phyloP scores from a whole-genome alignment of 2,888 invertebrate species.

The Latrodectus elegans region DNA sequence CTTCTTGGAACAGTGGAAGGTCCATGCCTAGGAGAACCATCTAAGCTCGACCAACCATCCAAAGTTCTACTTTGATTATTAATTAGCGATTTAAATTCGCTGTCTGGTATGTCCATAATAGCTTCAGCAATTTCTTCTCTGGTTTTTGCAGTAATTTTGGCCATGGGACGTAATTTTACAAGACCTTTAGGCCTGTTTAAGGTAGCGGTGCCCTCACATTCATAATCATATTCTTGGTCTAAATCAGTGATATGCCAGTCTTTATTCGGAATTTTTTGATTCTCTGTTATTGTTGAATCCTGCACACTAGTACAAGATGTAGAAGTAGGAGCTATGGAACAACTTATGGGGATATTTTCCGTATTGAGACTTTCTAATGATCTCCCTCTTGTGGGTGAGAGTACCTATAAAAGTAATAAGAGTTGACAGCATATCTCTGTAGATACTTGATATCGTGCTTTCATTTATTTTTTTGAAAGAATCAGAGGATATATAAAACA shows the following conservation, averaged over 20 bases:
- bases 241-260: constrained; percentile 61
- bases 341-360: constrained; percentile 41
- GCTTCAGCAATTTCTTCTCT: constrained; percentile 64
- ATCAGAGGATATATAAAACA: background rate
- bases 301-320: constrained; percentile 4
- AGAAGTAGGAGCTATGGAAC: constrained; percentile 1
- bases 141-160: constrained; percentile 79
- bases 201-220: constrained; percentile 79
- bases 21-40: constrained; percentile 67
- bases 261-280: constrained; percentile 46
- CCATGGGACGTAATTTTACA: constrained; percentile 86
- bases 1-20: constrained; percentile 67
- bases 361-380: constrained; percentile 70
- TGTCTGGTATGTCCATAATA: constrained; percentile 66
- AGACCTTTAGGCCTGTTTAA: constrained; percentile 88
- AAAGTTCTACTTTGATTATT: constrained; percentile 50
- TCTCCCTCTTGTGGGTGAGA: constrained; percentile 68
- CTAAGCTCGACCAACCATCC: constrained; percentile 64
- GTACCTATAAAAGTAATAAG: constrained; percentile 37
- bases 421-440: background rate
- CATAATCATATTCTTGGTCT: constrained; percentile 63
- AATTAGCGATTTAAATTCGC: constrained; percentile 57
- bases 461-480: too few relatives aligned
- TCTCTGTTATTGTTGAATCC: background rate
- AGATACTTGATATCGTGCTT: background rate